Evolutionary conservation across 2,888 invertebrate genomes (phyloP).

Genomic region (Chydorus sphaericus): DNA sequence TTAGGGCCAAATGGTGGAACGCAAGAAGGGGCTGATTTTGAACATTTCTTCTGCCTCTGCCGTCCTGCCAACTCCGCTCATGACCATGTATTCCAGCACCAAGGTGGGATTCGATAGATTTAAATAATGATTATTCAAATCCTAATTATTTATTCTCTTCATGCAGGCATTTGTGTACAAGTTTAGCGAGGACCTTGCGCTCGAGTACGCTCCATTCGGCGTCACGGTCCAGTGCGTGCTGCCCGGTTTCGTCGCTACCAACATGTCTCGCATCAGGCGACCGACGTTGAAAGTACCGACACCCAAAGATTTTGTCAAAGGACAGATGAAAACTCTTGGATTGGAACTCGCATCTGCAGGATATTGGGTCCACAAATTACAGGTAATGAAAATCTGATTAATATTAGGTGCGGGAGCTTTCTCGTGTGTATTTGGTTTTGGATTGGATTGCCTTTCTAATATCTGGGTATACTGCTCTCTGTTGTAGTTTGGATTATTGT

Average conservation of each 20-base stretch:
- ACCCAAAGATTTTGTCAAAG: constrained; percentile 22
- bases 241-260: constrained; percentile 81
- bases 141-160: constrained; percentile 11
- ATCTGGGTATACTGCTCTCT: background rate
- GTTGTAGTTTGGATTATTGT: background rate
- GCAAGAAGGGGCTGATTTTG: constrained; percentile 66
- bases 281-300: constrained; percentile 22
- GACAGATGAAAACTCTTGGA: constrained; percentile 30
- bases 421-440: background rate
- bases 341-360: constrained; percentile 29
- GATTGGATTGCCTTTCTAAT: background rate
- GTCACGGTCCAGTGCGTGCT: constrained; percentile 64
- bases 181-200: constrained; percentile 56
- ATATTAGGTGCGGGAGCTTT: background rate
- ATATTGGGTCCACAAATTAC: constrained; percentile 32
- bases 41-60: constrained; percentile 83
- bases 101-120: constrained; percentile 46
- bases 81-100: constrained; percentile 80
- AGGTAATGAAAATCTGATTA: constrained; percentile 22
- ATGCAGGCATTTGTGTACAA: constrained; percentile 62
- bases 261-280: constrained; percentile 64
- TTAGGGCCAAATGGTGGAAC: constrained; percentile 59
- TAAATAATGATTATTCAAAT: background rate
- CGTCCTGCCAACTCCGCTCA: constrained; percentile 66
- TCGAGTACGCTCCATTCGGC: constrained; percentile 56